phyloP scores from a whole-genome alignment of 2,113 vertebrate species.

The Tachysurus vachellii region DNA sequence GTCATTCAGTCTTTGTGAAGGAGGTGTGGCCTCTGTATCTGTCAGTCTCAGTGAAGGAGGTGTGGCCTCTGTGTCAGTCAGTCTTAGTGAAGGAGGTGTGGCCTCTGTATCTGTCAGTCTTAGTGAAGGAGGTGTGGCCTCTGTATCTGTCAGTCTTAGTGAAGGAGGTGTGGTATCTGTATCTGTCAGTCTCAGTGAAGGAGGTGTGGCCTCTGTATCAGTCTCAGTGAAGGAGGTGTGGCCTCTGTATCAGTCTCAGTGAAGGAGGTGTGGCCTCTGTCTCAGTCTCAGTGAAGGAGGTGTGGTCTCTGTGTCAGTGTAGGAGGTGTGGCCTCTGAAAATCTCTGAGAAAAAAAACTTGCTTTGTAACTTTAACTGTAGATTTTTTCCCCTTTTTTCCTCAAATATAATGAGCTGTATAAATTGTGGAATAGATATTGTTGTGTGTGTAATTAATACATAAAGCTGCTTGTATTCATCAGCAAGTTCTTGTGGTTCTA shows the following conservation, averaged over 20 bases:
- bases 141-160: not conserved
- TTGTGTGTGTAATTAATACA: slow-evolving; percentile 1
- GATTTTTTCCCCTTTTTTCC: not conserved
- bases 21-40: not conserved
- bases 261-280: too few species aligned
- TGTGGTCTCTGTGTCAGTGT: too few species aligned
- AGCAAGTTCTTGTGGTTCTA: not conserved
- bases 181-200: not conserved
- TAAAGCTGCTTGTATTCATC: not conserved
- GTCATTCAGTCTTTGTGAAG: not conserved
- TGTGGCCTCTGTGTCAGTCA: not conserved
- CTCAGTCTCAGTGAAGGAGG: too few species aligned
- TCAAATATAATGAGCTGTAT: not conserved
- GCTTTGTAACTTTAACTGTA: not conserved
- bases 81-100: not conserved
- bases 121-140: not conserved
- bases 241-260: too few species aligned
- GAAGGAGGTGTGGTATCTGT: not conserved
- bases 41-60: not conserved
- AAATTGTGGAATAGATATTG: not conserved
- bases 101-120: not conserved
- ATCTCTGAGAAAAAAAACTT: not conserved
- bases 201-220: not conserved
- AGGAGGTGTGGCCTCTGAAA: not conserved
- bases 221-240: not conserved